Evolutionary conservation across 2,113 vertebrate species (phyloP), one percentile per base, ranked within the genome.

Genomic region (Peucedramus taeniatus): DNA sequence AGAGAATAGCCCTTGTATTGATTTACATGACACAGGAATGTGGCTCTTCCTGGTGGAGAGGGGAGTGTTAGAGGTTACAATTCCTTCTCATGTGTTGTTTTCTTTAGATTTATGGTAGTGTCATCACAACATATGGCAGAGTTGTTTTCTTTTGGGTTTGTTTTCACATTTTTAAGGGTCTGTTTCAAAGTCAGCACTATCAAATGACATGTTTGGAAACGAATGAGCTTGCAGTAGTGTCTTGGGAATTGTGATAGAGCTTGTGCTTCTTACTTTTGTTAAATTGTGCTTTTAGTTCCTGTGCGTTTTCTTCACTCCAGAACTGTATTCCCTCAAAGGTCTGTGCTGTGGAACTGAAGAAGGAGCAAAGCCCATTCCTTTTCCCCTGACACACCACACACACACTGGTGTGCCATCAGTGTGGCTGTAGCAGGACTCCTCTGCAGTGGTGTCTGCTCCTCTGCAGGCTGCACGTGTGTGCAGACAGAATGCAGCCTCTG

Each of bases 121-220:
- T 56, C 60, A 30, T 49, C 64, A 20, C 22, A 78, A 56, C 49
- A 49, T 26, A 61, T 11, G 56, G n/a, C 31, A 59, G 45, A 37
- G 49, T 27, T 93, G 22, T 79, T 93, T 90, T 83, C 70, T 76
- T 93, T 49, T 35, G 39, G 30, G 24, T 56, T 94, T 94, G 66
- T 87, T 88, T 87, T 71, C 51, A 35, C 71, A 57, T 76, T 93
- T 90, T 64, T 76, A 87, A 87, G 53, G 72, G 81, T 81, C 64
- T 37, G 2, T 88, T 87, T 91, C 42, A 19, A 93, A 96, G 61
- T 88, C 40, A 68, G 27, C 37, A 27, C 89, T 94, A 85, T 93
- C 91, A 90, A 93, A 77, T 91, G 59, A 84, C 27, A 39, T 56
- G n/a, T 94, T 96, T 96, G 39, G 70, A 96, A 97, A 94, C 0